phyloP scores from a whole-genome alignment of 2,797 vertebrate species.

The Oryzias dopingdopingensis region DNA sequence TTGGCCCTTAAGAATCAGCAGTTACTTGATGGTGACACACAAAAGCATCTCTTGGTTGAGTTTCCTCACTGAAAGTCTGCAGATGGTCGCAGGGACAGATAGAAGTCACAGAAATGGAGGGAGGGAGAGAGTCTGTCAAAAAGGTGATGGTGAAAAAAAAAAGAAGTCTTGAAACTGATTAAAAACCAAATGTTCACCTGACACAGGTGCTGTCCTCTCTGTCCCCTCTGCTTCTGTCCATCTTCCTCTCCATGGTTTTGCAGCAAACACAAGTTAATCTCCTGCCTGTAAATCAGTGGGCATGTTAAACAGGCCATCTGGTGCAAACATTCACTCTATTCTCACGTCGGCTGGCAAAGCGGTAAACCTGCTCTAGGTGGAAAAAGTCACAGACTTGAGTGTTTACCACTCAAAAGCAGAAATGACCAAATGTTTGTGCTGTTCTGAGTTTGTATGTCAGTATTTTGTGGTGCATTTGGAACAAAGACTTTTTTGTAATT shows the following conservation, averaged over 20 bases:
- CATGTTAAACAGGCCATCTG: constrained; percentile 26
- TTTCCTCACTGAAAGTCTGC: constrained; percentile 51
- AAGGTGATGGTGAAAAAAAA: constrained; percentile 27
- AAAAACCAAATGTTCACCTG: constrained; percentile 49
- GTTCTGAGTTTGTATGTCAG: constrained; percentile 39
- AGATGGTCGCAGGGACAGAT: constrained; percentile 68
- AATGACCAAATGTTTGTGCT: constrained; percentile 47
- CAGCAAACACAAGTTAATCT: constrained; percentile 11
- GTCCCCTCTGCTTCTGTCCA: constrained; percentile 7
- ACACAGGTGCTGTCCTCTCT: constrained; percentile 42
- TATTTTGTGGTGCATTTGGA: constrained; percentile 34
- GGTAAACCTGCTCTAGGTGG: constrained; percentile 6
- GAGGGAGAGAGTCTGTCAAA: constrained; percentile 40
- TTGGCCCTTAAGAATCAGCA: constrained; percentile 52
- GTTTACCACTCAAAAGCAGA: constrained; percentile 32
- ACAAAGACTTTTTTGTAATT: constrained; percentile 39
- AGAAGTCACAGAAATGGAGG: constrained; percentile 56
- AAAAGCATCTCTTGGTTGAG: constrained; percentile 28
- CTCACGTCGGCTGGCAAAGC: not conserved
- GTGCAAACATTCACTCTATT: constrained; percentile 8
- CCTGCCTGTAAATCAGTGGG: not conserved
- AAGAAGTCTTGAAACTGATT: constrained; percentile 39
- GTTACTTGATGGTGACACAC: constrained; percentile 37
- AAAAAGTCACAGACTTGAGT: constrained; percentile 9
- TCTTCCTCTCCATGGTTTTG: constrained; percentile 13